Percentiles rank a stretch among this genome's conserved stretches.
These are phyloP conservation scores for Phodopus roborovskii DNA, from an alignment of 2,113 vertebrate species.

Conservation along the genomic window DNA sequence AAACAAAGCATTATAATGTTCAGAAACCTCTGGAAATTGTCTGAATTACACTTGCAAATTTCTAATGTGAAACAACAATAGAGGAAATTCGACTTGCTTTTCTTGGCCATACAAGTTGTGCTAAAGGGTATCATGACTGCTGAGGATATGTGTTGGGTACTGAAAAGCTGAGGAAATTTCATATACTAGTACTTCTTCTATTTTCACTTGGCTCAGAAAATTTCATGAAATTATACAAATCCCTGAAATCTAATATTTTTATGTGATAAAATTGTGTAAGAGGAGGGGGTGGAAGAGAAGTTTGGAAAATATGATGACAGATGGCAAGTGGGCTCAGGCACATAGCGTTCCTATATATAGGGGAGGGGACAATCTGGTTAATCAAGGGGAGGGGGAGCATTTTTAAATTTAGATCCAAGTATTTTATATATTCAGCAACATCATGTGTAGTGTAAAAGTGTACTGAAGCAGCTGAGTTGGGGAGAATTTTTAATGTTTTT, in stretches of 20 bases:
- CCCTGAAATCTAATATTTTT: constrained; percentile 84
- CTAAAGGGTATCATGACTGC: background rate
- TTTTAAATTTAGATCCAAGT: constrained; percentile 83
- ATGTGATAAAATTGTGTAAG: constrained; percentile 84
- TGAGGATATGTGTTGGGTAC: background rate
- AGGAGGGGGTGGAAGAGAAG: constrained; percentile 81
- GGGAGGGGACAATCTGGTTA: constrained; percentile 83
- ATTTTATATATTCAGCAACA: constrained; percentile 83
- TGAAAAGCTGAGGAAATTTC: constrained; percentile 8
- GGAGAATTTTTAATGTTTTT: constrained; percentile 72
- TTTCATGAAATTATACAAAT: constrained; percentile 83
- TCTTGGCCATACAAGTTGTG: constrained; percentile 11
- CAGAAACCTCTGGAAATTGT: constrained; percentile 52
- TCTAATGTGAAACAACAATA: constrained; percentile 45
- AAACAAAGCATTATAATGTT: constrained; percentile 39
- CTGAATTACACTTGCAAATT: constrained; percentile 38
- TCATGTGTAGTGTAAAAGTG: constrained; percentile 60
- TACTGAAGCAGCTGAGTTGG: constrained; percentile 70
- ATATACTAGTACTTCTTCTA: constrained; percentile 47
- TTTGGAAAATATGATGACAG: constrained; percentile 81
- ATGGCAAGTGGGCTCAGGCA: constrained; percentile 83
- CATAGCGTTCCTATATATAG: constrained; percentile 83
- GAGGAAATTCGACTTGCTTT: background rate
- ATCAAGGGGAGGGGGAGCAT: constrained; percentile 76
- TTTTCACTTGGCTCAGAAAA: constrained; percentile 73